Evolutionary conservation across 2,888 invertebrate genomes (phyloP).

Genomic region (Allolobophora icterica): DNA sequence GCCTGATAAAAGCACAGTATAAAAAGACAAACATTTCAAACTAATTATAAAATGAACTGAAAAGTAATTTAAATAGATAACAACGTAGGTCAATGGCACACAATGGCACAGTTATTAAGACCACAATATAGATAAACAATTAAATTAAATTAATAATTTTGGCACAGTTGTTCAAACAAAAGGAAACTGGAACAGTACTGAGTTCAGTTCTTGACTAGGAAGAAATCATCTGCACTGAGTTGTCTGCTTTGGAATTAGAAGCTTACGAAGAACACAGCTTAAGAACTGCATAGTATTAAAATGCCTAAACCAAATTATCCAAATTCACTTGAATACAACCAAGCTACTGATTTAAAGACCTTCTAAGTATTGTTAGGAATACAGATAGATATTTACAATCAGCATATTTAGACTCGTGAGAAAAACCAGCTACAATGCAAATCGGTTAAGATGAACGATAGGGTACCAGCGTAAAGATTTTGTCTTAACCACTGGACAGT

Average conservation of each 20-base stretch:
- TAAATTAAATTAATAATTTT: neutral
- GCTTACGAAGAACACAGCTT: neutral
- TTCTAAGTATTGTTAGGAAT: neutral
- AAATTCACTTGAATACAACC: neutral
- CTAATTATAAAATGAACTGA: neutral
- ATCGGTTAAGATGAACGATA: no score
- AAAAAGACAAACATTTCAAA: neutral
- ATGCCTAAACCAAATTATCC: no score
- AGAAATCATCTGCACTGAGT: neutral
- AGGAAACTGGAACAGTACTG: neutral
- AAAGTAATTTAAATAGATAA: neutral
- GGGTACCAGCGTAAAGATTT: no score
- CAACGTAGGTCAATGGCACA: neutral
- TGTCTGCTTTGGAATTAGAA: no score
- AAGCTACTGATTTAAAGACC: neutral
- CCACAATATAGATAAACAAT: neutral
- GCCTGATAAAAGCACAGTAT: neutral
- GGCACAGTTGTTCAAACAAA: neutral
- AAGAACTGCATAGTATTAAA: neutral
- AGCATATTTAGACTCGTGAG: no score
- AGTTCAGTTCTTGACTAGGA: neutral
- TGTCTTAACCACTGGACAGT: no score
- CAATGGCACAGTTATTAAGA: neutral
- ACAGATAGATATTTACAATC: neutral
- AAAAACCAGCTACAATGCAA: neutral